Evolutionary conservation across 2,797 vertebrate genomes (phyloP).

Genomic region (Rhincodon typus): DNA sequence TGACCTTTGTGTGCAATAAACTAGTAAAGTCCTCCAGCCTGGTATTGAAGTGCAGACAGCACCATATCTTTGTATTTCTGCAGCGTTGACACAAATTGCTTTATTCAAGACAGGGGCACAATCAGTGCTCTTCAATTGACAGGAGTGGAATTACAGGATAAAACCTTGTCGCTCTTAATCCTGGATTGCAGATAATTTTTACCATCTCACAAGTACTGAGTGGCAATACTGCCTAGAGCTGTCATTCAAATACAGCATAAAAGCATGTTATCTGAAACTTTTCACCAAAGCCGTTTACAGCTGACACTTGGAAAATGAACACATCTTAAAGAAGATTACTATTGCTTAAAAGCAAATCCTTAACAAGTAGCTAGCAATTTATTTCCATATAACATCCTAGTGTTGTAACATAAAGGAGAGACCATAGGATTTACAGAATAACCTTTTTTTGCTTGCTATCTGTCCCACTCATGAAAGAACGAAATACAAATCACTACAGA

Average conservation of each 20-base stretch:
- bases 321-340: not conserved
- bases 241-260: slow-evolving; percentile 5
- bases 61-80: slow-evolving; percentile 61
- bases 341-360: not conserved
- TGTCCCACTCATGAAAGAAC: not conserved
- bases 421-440: slow-evolving; percentile 1
- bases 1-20: slow-evolving; percentile 50
- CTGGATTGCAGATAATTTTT: slow-evolving; percentile 23
- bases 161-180: slow-evolving; percentile 26
- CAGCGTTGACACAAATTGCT: slow-evolving; percentile 61
- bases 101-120: slow-evolving; percentile 48
- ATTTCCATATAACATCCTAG: not conserved
- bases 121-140: slow-evolving; percentile 41
- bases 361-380: slow-evolving; percentile 24
- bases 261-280: slow-evolving; percentile 27
- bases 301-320: slow-evolving; percentile 21
- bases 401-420: not conserved
- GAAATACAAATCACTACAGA: not conserved
- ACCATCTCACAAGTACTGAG: not conserved
- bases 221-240: slow-evolving; percentile 9
- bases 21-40: slow-evolving; percentile 47
- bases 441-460: not conserved
- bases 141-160: slow-evolving; percentile 34
- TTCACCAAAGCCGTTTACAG: slow-evolving; percentile 4
- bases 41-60: slow-evolving; percentile 54